Conservation (phyloP, 2,113 vertebrate species). For the Tiliqua scincoides region DNA sequence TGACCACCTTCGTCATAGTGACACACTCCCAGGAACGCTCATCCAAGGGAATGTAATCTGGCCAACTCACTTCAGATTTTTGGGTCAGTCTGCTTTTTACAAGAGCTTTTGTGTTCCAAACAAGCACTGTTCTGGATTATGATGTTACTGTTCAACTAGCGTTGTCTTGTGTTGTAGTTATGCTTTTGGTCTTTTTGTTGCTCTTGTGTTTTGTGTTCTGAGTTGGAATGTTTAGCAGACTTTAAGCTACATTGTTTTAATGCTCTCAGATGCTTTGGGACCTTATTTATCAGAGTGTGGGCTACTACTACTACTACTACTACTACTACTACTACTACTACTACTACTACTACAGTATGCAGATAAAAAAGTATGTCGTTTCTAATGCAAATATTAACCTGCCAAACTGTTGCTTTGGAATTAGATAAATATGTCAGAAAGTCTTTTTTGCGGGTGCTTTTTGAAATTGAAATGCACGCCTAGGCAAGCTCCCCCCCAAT, state of each 20-base stretch:
- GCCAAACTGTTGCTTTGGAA: slow-evolving; percentile 21
- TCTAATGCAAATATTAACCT: neutral
- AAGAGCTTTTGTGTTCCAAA: neutral
- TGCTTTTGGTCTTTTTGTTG: neutral
- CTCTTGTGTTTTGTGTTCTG: neutral
- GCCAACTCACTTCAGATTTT: neutral
- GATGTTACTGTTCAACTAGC: too few species aligned
- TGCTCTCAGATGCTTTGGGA: neutral
- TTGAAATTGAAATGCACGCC: slow-evolving; percentile 14
- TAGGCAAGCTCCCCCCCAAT: slow-evolving; percentile 7
- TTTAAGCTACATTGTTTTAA: neutral
- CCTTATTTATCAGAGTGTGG: neutral
- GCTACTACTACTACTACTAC: too few species aligned
- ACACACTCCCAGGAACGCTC: too few species aligned
- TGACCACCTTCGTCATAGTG: too few species aligned
- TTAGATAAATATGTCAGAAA: neutral
- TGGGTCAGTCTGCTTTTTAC: neutral
- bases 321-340: too few species aligned
- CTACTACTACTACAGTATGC: too few species aligned
- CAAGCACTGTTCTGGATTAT: neutral
- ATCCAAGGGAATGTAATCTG: neutral
- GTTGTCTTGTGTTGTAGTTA: neutral
- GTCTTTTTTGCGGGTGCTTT: neutral
- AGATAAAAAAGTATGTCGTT: neutral
- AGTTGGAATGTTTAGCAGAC: neutral